Evolutionary conservation across 2,888 invertebrate species (phyloP), one percentile per base, ranked within the genome.

Genomic region (Pseudococcus longispinus): DNA sequence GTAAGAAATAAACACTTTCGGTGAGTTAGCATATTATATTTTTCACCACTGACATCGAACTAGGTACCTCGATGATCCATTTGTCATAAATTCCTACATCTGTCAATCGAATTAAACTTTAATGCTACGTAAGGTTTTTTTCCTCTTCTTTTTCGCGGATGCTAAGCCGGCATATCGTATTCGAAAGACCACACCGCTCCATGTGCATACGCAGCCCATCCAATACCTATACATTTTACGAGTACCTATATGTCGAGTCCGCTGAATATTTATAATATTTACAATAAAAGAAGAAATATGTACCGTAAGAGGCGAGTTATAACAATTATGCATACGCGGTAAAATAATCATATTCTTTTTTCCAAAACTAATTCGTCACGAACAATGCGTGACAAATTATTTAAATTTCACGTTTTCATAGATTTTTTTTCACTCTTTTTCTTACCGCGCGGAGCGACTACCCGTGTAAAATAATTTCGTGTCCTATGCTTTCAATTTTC

Each of bases 1-100:
- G 85, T 77, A 85, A 74, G 85, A 77, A 85, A 85, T 85, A 85
- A 85, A 85, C 85, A 85, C 85, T 51, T 70, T 85, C 70, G 77
- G 85, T 85, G 85, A 85, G 85, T 85, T 85, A 85, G 85, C 85
- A 85, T 85, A 74, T 44, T 85, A 37, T 46, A 65, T 85, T 85
- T 70, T 70, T 65, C 44, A 60, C 74, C 51, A 42, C 85, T 70
- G 46, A 85, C 74, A 85, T 46, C 84, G 60, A 42, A 84, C 55
- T 60, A 20, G 2, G 60, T 29, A 32, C 60, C 60, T 29, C 15
- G 42, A 65, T 44, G 29, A 37, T 60, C 42, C 85, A 85, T 85
- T 85, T 85, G 74, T 85, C 85, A 85, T 85, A 85, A 85, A 70
- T 44, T 74, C 77, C 70, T 44, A 70, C 32, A 74, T 44, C 85